Evolutionary conservation across 2,888 invertebrate genomes (phyloP).

Genomic region (Thera britannica): DNA sequence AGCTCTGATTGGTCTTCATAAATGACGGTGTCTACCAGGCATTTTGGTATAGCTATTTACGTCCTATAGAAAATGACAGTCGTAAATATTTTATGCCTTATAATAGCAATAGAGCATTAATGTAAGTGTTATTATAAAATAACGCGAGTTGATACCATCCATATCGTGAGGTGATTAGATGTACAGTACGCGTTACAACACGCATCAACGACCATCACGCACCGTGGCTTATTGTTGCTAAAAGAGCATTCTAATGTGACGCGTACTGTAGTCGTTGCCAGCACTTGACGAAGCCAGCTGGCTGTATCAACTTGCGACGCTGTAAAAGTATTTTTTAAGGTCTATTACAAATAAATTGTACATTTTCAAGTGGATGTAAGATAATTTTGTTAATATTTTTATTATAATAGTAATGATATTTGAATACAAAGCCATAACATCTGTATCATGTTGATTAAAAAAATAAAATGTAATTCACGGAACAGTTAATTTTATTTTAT

Average conservation of each 20-base stretch:
- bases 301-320: conserved; percentile 58
- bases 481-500: conserved; percentile 33
- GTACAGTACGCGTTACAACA: conserved; percentile 13
- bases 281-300: conserved; percentile 6
- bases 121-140: conserved; percentile 67
- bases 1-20: conserved; percentile 55
- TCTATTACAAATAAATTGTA: conserved; percentile 77
- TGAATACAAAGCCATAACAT: conserved; percentile 84
- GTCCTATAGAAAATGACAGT: conserved; percentile 55
- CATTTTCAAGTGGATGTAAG: conserved; percentile 84
- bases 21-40: conserved; percentile 55
- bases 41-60: conserved; percentile 59
- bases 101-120: conserved; percentile 63
- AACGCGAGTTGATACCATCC: conserved; percentile 56
- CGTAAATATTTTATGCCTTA: conserved; percentile 66
- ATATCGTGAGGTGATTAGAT: conserved; percentile 40
- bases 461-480: conserved; percentile 78
- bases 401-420: conserved; percentile 80
- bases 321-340: conserved; percentile 78
- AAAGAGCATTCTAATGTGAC: neutral
- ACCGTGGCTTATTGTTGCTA: neutral
- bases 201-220: neutral
- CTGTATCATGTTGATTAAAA: conserved; percentile 83
- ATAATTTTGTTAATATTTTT: conserved; percentile 85
- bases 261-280: conserved; percentile 8